A percentile compares a stretch with the other conserved stretches of the same genome.
Evolutionary conservation across 2,797 vertebrate genomes (phyloP).

Genomic region (Sebastes wilsoni): DNA sequence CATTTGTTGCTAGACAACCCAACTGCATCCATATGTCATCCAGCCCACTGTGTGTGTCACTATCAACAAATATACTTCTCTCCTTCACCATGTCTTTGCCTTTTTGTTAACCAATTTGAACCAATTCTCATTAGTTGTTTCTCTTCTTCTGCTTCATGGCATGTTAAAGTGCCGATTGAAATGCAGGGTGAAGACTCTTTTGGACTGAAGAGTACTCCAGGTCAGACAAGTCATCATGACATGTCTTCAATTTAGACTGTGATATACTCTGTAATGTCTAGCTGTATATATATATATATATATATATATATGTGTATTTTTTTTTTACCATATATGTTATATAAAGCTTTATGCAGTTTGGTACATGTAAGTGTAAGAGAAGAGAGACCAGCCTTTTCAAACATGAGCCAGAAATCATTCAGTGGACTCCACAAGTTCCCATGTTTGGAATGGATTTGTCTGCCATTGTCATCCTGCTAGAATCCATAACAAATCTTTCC

Average conservation of each 20-base stretch:
- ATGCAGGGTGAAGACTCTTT: slow-evolving; percentile 82
- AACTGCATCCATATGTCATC: slow-evolving; percentile 61
- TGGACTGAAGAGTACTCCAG: slow-evolving; percentile 82
- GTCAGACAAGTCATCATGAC: slow-evolving; percentile 77
- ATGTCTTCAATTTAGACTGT: slow-evolving; percentile 56
- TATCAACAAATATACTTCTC: slow-evolving; percentile 51
- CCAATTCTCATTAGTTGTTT: slow-evolving; percentile 76
- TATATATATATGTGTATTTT: too few relatives aligned
- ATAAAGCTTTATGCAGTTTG: neutral
- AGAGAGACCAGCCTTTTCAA: slow-evolving; percentile 54
- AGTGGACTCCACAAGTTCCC: slow-evolving; percentile 51
- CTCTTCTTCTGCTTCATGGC: slow-evolving; percentile 78
- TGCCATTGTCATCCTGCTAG: slow-evolving; percentile 72
- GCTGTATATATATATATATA: slow-evolving; percentile 5
- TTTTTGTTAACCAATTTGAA: slow-evolving; percentile 67
- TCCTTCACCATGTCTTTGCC: slow-evolving; percentile 60
- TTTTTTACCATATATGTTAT: neutral
- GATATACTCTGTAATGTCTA: slow-evolving; percentile 24
- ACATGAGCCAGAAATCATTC: slow-evolving; percentile 57
- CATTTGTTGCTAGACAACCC: slow-evolving; percentile 18
- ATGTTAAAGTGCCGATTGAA: slow-evolving; percentile 86
- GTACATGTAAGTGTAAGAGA: slow-evolving; percentile 37
- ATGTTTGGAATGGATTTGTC: slow-evolving; percentile 75
- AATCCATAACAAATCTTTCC: slow-evolving; percentile 76
- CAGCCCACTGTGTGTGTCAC: slow-evolving; percentile 50